Percentiles rank a stretch among this genome's conserved stretches.
phyloP scores from a whole-genome alignment of 2,113 vertebrate genomes.

The Callocephalon fimbriatum region DNA sequence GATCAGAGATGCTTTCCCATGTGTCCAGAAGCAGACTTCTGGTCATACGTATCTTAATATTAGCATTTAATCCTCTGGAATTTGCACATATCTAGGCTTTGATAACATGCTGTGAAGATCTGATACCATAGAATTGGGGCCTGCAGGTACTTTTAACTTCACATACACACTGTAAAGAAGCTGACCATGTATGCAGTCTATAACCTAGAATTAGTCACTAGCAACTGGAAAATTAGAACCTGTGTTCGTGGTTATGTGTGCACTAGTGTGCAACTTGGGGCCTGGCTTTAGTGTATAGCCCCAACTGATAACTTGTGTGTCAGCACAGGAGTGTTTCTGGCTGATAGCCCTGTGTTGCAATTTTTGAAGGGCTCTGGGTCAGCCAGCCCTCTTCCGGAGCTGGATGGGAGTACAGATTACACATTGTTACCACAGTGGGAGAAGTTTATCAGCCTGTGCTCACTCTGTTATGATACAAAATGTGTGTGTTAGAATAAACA shows the following conservation, averaged over 20 bases:
- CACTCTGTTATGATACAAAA: neutral
- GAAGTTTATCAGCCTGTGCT: neutral
- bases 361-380: neutral
- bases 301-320: neutral
- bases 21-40: neutral
- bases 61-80: neutral
- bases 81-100: neutral
- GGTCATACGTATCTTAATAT: rapidly evolving
- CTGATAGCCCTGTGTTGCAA: neutral
- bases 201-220: neutral
- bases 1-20: neutral
- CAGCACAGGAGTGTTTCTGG: neutral
- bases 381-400: neutral
- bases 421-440: neutral
- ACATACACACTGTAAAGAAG: neutral
- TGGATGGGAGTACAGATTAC: neutral
- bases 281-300: neutral
- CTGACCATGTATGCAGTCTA: neutral
- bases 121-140: neutral
- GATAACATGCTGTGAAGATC: neutral
- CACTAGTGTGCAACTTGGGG: neutral
- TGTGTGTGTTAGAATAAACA: neutral
- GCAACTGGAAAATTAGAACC: neutral
- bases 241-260: neutral
- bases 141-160: neutral